phyloP scores from a whole-genome alignment of 2,888 invertebrate species.

The Phyto melanocephala region DNA sequence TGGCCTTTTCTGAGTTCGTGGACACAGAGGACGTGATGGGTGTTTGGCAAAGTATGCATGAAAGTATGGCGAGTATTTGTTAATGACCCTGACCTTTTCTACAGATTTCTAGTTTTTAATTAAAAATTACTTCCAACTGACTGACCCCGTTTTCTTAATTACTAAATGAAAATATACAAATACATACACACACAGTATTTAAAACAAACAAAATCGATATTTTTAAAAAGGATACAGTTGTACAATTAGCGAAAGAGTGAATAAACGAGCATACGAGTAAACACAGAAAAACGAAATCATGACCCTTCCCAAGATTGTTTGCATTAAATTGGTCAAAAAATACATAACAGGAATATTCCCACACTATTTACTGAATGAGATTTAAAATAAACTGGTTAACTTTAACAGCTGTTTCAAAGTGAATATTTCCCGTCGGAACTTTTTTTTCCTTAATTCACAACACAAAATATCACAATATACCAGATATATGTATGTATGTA shows the following conservation, averaged over 20 bases:
- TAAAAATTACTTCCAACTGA: slow-evolving; percentile 35
- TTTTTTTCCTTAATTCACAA: slow-evolving; percentile 4
- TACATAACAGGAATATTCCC: slow-evolving; percentile 32
- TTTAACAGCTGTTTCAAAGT: slow-evolving; percentile 44
- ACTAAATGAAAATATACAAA: background rate
- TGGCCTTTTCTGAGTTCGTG: slow-evolving; percentile 2
- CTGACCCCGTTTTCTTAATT: slow-evolving; percentile 45
- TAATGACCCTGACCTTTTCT: slow-evolving; percentile 59
- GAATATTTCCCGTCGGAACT: slow-evolving; percentile 39
- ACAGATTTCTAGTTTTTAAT: slow-evolving; percentile 48
- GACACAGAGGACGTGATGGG: background rate
- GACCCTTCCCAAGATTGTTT: slow-evolving; percentile 54
- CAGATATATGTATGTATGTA: background rate
- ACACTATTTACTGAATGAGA: slow-evolving; percentile 20
- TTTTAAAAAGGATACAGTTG: slow-evolving; percentile 28
- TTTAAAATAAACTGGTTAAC: slow-evolving; percentile 38
- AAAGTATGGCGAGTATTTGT: background rate
- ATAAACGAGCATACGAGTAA: background rate
- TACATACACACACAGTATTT: background rate
- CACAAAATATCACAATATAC: background rate
- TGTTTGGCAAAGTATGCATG: background rate
- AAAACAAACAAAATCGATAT: slow-evolving; percentile 43
- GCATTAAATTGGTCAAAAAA: slow-evolving; percentile 41
- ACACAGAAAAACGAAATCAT: slow-evolving; percentile 31
- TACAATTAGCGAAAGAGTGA: slow-evolving; percentile 20